Evolutionary conservation across 1,140 invertebrate genomes (phyloP).

Genomic region (Neodiprion fabricii): DNA sequence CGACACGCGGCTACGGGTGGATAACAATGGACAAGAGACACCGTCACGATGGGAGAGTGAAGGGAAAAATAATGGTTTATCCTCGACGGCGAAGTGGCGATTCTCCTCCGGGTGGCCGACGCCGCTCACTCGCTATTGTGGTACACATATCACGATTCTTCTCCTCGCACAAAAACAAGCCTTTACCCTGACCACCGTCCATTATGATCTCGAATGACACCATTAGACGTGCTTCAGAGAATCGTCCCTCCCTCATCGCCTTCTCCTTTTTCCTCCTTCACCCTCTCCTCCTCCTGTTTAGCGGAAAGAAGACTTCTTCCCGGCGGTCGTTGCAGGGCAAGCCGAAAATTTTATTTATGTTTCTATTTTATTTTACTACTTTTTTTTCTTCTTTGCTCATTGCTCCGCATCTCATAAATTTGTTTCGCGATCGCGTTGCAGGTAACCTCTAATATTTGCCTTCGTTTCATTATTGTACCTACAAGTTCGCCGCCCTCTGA

Average conservation of each 20-base stretch:
- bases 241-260: not conserved
- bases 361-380: too few species aligned
- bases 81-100: not conserved
- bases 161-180: constrained; percentile 32
- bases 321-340: too few species aligned
- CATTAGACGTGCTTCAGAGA: constrained; percentile 35
- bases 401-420: not conserved
- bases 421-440: not conserved
- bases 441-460: not conserved
- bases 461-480: not conserved
- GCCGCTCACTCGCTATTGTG: constrained; percentile 4
- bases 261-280: not conserved
- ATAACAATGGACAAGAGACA: not conserved
- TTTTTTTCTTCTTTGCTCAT: not conserved
- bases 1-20: too few species aligned
- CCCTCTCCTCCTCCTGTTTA: not conserved
- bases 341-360: too few species aligned
- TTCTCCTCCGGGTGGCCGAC: not conserved
- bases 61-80: not conserved
- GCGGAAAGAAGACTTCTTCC: not conserved
- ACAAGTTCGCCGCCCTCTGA: not conserved
- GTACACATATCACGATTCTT: not conserved
- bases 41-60: not conserved
- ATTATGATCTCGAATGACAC: constrained; percentile 45
- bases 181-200: constrained; percentile 38